Evolutionary conservation across 2,113 vertebrate genomes (phyloP).

Genomic region (Alouatta palliata): DNA sequence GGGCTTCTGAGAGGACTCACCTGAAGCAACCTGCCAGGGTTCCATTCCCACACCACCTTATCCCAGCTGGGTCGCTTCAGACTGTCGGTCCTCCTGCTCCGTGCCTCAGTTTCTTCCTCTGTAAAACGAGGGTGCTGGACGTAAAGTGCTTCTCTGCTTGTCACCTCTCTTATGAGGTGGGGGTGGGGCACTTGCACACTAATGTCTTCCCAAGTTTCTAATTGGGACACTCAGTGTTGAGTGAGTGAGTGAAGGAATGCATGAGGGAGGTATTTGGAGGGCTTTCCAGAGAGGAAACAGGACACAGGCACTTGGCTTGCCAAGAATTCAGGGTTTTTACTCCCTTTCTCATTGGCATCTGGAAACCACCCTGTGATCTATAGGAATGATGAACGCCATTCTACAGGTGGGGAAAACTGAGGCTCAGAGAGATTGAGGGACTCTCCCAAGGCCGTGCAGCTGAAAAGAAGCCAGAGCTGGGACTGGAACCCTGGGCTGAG

Average conservation of each 20-base stretch:
- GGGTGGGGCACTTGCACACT: not conserved
- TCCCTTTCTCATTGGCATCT: not conserved
- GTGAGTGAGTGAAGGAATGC: not conserved
- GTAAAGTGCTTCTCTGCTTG: not conserved
- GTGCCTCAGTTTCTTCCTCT: not conserved
- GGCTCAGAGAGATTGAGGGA: not conserved
- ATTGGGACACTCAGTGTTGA: not conserved
- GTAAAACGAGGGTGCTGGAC: not conserved
- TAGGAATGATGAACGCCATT: not conserved
- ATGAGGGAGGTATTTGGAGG: not conserved
- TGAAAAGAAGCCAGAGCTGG: not conserved
- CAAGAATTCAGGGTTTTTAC: not conserved
- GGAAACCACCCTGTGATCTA: not conserved
- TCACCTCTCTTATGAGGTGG: not conserved
- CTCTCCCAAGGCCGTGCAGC: not conserved
- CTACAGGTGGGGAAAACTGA: not conserved
- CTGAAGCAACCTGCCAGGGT: not conserved
- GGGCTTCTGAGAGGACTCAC: not conserved
- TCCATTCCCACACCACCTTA: rapidly evolving
- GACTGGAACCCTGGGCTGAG: not conserved
- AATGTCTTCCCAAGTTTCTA: not conserved
- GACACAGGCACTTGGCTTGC: not conserved
- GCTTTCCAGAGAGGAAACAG: not conserved
- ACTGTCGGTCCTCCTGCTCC: not conserved
- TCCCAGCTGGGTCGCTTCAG: not conserved